Base-by-base conservation (phyloP, 2,888 invertebrate species). In the Ecliptopera silaceata region DNA sequence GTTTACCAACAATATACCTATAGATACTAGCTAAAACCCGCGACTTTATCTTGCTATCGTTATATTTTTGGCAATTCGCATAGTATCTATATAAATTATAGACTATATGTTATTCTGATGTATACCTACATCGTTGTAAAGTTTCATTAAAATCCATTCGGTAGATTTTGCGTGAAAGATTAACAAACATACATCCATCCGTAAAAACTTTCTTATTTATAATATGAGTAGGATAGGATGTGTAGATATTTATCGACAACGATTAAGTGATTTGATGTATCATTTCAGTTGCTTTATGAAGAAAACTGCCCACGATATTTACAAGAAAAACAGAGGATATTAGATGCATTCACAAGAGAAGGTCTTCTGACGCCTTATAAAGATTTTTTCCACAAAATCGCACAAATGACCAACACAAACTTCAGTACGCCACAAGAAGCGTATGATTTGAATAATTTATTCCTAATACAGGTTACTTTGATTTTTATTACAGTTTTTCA, bases 381-480 rank as follows among this genome's bases (percentile, higher is more conserved):
- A 55, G 90, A 92, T 50, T 65, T 91, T 1, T 90, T 91, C 47
- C 79, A 86, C 63, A 86, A 86, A 67, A 86, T 92, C 39, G 84
- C 90, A 10, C 83, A 86, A 61, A 80, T 90, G 79, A 92, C 92
- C 2, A 88, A 82, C 54, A 87, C 86, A 0, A 91, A 92, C 68
- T 90, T 91, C 66, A 90, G 88, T 63, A 86, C 89, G 48, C 88
- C 91, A 0, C 84, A 88, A 64, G 89, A 91, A 45, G 91, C 91
- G 15, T 88, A 84, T 61, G 76, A 84, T 70, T 72, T 92, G 39
- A 86, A 84, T 68, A 91, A 91, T 71, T 78, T 91, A 70, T 88
- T 92, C 64, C 66, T 86, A 18, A 90, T 91, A 74, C 91, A 92
- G 86, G 92, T 91, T 61, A 15, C 15, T 38, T 26, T 15, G 5